Conservation (phyloP, 2,888 invertebrate genomes). For the Opisthograptis luteolata region DNA sequence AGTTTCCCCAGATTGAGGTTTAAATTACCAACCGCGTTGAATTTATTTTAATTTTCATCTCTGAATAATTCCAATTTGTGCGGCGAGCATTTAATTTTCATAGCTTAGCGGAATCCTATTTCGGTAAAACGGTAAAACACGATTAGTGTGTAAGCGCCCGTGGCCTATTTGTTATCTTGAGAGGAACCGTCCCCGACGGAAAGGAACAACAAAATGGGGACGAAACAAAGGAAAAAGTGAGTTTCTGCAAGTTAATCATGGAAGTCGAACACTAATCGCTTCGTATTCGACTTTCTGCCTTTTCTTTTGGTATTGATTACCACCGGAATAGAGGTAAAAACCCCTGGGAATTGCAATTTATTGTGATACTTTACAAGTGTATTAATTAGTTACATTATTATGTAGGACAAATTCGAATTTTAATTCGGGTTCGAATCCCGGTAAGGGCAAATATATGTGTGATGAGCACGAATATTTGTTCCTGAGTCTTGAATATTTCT, state of each 20-base stretch:
- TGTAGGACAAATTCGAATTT: too few species aligned
- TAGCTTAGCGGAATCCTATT: slow-evolving; percentile 69
- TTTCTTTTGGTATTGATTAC: slow-evolving; percentile 58
- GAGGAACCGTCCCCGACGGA: slow-evolving; percentile 51
- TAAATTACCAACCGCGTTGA: slow-evolving; percentile 58
- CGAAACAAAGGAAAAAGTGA: slow-evolving; percentile 50
- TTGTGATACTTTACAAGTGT: too few species aligned
- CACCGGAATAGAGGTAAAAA: slow-evolving; percentile 45
- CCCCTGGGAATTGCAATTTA: slow-evolving; percentile 7
- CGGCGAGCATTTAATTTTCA: slow-evolving; percentile 67
- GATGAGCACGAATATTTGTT: too few species aligned
- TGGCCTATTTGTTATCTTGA: slow-evolving; percentile 69
- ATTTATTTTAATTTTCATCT: slow-evolving; percentile 68
- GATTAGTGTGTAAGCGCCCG: slow-evolving; percentile 68
- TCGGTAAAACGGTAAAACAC: slow-evolving; percentile 61
- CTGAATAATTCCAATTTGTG: slow-evolving; percentile 65
- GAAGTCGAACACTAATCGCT: slow-evolving; percentile 60
- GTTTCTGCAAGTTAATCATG: slow-evolving; percentile 63
- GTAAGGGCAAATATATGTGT: too few species aligned
- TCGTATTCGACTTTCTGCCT: slow-evolving; percentile 50
- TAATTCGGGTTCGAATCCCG: too few species aligned
- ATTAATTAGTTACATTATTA: too few species aligned
- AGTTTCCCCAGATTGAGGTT: slow-evolving; percentile 56
- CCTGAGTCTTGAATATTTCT: too few species aligned
- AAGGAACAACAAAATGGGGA: slow-evolving; percentile 45